phyloP scores from a whole-genome alignment of 2,113 vertebrate genomes.

The Rhabdomys dilectus region DNA sequence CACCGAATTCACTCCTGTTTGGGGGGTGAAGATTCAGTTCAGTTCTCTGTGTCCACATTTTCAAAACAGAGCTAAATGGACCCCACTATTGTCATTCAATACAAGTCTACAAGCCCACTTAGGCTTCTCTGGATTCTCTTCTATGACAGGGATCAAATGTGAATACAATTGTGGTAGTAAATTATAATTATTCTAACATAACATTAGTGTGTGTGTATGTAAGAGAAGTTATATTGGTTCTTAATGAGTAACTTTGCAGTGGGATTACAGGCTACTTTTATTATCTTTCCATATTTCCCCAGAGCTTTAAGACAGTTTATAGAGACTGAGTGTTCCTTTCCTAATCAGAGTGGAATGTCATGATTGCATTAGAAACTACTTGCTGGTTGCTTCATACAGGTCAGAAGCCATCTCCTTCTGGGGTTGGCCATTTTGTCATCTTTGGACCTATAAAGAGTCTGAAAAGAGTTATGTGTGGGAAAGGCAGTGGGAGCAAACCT shows the following conservation, averaged over 20 bases:
- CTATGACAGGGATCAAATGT: neutral
- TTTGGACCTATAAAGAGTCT: neutral
- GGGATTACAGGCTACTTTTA: slow-evolving; percentile 7
- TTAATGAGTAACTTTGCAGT: neutral
- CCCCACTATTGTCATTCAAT: neutral
- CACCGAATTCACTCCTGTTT: neutral
- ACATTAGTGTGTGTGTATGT: neutral
- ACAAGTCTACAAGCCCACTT: neutral
- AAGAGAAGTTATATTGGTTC: slow-evolving; percentile 4
- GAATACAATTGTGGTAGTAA: neutral
- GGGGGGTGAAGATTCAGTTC: neutral
- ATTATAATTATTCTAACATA: neutral
- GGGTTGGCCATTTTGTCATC: neutral
- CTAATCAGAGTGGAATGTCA: slow-evolving; percentile 1
- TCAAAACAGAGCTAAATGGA: neutral
- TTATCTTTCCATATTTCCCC: neutral
- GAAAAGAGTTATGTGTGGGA: neutral
- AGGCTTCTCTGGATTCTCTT: neutral
- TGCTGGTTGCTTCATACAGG: neutral
- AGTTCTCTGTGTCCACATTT: neutral
- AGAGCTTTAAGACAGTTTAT: slow-evolving; percentile 28
- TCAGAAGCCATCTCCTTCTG: neutral
- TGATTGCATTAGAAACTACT: neutral
- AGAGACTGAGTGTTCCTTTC: slow-evolving; percentile 4
- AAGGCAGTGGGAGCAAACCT: neutral